phyloP scores from a whole-genome alignment of 2,888 invertebrate species.

The Acronicta leporina region DNA sequence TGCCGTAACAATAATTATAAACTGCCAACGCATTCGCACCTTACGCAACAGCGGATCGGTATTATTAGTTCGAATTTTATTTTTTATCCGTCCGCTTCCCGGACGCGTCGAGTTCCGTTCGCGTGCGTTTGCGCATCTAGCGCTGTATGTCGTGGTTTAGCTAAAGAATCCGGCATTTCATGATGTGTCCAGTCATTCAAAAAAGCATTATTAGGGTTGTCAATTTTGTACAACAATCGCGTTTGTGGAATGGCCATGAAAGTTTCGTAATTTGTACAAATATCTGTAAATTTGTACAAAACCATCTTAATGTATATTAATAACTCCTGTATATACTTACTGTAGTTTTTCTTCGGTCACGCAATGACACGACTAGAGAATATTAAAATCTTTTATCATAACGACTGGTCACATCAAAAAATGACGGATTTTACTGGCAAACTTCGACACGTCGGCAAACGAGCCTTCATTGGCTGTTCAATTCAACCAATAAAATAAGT shows the following conservation, averaged over 20 bases:
- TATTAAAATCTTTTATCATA: too few species aligned
- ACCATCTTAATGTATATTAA: too few species aligned
- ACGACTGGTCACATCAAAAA: not conserved
- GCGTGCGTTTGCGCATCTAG: slow-evolving; percentile 71
- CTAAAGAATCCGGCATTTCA: not conserved
- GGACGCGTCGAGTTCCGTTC: slow-evolving; percentile 81
- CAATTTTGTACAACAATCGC: too few species aligned
- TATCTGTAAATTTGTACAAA: too few species aligned
- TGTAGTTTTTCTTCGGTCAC: too few species aligned
- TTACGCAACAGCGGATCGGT: slow-evolving; percentile 76
- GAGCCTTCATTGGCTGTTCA: slow-evolving; percentile 33
- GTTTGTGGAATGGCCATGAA: too few species aligned
- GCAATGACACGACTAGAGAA: not conserved
- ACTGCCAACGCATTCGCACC: slow-evolving; percentile 51
- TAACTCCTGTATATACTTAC: too few species aligned
- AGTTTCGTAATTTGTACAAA: too few species aligned
- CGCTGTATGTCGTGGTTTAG: slow-evolving; percentile 1
- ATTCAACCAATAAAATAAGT: slow-evolving; percentile 25
- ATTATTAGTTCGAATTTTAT: slow-evolving; percentile 68
- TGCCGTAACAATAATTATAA: slow-evolving; percentile 61
- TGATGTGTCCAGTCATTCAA: not conserved
- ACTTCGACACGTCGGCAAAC: slow-evolving; percentile 4
- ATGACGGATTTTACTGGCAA: not conserved
- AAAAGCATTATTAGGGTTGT: not conserved
- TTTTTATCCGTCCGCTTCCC: slow-evolving; percentile 83